Conservation (phyloP, 2,113 vertebrate species). For the Riparia riparia region DNA sequence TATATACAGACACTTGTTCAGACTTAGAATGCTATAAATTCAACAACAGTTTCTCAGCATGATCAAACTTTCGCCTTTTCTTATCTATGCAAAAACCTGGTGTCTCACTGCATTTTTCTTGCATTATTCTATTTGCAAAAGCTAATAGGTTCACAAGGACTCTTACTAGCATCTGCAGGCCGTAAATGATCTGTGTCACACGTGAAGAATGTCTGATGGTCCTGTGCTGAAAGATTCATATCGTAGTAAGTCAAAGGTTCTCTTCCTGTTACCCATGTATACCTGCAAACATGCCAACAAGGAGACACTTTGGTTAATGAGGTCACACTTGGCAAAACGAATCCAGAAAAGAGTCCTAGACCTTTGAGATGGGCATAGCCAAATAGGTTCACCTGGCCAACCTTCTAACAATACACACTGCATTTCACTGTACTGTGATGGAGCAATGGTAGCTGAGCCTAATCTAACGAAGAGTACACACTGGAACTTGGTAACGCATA, state of each 20-base stretch:
- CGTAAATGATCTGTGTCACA: slow-evolving; percentile 96
- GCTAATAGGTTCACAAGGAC: background rate
- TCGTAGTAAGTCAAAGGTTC: slow-evolving; percentile 99
- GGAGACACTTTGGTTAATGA: slow-evolving; percentile 6
- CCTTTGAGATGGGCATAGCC: background rate
- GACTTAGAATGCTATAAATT: background rate
- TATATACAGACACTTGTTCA: background rate
- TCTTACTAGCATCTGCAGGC: slow-evolving; percentile 94
- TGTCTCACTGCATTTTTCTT: background rate
- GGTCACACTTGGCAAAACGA: background rate
- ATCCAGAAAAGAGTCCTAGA: background rate
- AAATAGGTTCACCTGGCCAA: background rate
- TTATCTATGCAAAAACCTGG: background rate
- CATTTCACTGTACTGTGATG: background rate
- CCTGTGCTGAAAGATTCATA: slow-evolving; percentile 98
- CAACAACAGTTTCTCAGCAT: background rate
- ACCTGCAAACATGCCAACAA: slow-evolving; percentile 76
- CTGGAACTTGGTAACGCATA: background rate
- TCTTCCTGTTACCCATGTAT: slow-evolving; percentile 97
- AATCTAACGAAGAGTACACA: background rate
- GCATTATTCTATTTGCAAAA: background rate
- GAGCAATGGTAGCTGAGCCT: background rate
- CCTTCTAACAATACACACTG: background rate
- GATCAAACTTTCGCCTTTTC: background rate
- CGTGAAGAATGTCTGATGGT: slow-evolving; percentile 98